phyloP scores from a whole-genome alignment of 2,797 vertebrate species.

The Echiichthys vipera region DNA sequence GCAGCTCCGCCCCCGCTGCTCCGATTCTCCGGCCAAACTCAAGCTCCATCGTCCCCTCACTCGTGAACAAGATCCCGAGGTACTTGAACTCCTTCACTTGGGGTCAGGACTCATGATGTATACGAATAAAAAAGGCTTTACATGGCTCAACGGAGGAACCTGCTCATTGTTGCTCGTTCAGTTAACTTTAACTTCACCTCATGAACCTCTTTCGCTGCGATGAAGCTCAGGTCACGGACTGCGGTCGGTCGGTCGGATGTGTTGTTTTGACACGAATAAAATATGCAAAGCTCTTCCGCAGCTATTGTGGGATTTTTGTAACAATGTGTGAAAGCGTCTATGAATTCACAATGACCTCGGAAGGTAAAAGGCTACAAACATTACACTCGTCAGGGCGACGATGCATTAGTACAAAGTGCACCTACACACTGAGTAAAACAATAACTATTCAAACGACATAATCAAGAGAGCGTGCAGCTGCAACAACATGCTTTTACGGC shows the following conservation, averaged over 20 bases:
- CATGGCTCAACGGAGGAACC: conserved; percentile 9
- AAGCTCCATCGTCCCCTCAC: no score
- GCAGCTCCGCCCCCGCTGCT: no score
- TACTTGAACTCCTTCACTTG: no score
- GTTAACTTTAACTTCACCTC: conserved; percentile 14
- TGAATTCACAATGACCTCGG: background rate
- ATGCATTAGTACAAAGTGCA: background rate
- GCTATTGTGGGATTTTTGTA: conserved; percentile 1
- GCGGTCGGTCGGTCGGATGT: conserved; percentile 17
- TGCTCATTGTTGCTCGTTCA: conserved; percentile 1
- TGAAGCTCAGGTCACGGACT: conserved; percentile 12
- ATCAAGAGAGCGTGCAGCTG: background rate
- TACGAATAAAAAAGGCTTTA: conserved; percentile 15
- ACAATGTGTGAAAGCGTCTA: background rate
- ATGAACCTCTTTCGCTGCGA: conserved; percentile 4
- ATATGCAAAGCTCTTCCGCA: conserved; percentile 16
- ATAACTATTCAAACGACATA: background rate
- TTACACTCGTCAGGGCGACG: background rate
- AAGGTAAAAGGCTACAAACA: background rate
- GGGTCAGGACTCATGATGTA: conserved; percentile 9
- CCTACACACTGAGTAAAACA: background rate
- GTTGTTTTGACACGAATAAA: conserved; percentile 22
- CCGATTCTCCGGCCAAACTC: no score
- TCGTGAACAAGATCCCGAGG: no score
- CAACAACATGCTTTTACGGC: background rate